phyloP scores from a whole-genome alignment of 2,888 invertebrate species.

The Microplitis deprimator region DNA sequence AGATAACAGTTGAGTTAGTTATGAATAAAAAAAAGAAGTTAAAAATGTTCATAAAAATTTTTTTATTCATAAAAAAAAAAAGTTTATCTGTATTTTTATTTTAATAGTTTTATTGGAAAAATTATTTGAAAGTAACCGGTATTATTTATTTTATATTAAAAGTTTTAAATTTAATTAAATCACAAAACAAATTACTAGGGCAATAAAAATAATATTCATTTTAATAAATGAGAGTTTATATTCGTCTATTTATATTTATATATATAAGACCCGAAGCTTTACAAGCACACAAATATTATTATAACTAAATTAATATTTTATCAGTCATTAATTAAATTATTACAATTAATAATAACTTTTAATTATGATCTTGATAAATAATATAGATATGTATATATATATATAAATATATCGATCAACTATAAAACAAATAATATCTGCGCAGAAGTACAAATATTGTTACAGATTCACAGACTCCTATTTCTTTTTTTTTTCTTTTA shows the following conservation, averaged over 20 bases:
- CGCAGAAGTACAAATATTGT: too few species aligned
- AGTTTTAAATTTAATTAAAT: background rate
- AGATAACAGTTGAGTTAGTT: slow-evolving; percentile 35
- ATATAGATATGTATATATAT: too few species aligned
- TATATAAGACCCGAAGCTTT: background rate
- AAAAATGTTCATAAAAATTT: slow-evolving; percentile 39
- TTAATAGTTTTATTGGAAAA: background rate
- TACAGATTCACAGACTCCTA: too few species aligned
- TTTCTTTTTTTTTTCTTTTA: too few species aligned
- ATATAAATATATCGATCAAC: too few species aligned
- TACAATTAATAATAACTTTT: background rate
- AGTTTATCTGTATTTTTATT: slow-evolving; percentile 26
- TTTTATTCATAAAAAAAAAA: slow-evolving; percentile 28
- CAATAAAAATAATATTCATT: background rate
- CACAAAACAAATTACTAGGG: background rate
- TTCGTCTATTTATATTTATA: background rate
- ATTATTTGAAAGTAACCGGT: background rate
- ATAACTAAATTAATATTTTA: background rate
- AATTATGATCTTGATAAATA: background rate
- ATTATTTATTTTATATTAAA: background rate
- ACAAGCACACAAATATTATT: background rate
- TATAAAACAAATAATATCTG: too few species aligned
- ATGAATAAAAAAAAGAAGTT: slow-evolving; percentile 27
- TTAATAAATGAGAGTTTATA: background rate
- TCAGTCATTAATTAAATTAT: background rate